These are phyloP conservation scores for Cairina moschata DNA, from an alignment of 2,113 vertebrate genomes.

Conservation along the genomic window DNA sequence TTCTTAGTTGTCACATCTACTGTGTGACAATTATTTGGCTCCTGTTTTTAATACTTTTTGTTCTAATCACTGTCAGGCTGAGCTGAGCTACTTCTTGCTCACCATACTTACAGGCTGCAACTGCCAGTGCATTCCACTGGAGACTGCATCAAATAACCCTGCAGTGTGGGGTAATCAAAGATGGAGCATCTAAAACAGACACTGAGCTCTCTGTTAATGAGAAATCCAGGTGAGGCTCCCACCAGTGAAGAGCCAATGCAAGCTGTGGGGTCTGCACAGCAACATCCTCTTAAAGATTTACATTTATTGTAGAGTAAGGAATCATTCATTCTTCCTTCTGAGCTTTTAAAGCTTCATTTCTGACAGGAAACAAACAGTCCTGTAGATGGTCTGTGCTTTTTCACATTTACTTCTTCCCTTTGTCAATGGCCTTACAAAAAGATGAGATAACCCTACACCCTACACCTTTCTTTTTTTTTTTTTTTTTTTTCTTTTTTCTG, in stretches of 20 bases:
- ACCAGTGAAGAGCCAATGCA: not conserved
- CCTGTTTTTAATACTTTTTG: not conserved
- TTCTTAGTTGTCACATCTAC: not conserved
- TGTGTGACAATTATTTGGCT: not conserved
- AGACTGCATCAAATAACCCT: not conserved
- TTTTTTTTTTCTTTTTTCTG: not conserved
- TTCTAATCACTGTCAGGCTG: not conserved
- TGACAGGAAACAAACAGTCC: not conserved
- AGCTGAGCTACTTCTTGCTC: not conserved
- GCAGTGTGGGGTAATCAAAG: not conserved
- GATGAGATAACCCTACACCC: not conserved
- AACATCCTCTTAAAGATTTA: not conserved
- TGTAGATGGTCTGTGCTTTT: not conserved
- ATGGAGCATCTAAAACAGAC: not conserved
- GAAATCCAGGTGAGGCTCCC: not conserved
- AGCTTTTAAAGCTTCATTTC: not conserved
- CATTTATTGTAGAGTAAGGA: not conserved
- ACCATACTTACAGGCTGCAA: not conserved
- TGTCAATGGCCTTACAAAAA: not conserved
- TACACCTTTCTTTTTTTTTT: not conserved
- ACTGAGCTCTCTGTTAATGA: not conserved
- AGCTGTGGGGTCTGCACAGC: not conserved
- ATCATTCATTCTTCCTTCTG: not conserved
- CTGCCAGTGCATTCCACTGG: not conserved
- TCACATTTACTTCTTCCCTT: not conserved